phyloP scores from a whole-genome alignment of 2,797 vertebrate genomes.

The Semotilus atromaculatus region DNA sequence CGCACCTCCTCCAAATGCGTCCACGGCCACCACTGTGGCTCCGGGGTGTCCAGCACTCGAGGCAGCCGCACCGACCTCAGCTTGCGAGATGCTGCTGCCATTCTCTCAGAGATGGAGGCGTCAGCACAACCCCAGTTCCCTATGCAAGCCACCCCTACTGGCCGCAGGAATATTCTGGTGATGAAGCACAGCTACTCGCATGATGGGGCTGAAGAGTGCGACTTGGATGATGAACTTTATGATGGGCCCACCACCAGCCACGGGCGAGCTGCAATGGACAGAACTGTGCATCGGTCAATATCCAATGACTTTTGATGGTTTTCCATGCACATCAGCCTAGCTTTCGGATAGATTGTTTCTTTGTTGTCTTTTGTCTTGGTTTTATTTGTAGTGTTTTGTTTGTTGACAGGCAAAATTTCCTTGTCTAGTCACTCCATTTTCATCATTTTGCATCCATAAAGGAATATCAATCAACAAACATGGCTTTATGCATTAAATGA shows the following conservation, averaged over 20 bases:
- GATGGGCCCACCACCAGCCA: slow-evolving; percentile 88
- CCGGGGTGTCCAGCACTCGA: slow-evolving; percentile 84
- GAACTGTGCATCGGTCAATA: slow-evolving; percentile 89
- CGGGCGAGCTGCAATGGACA: slow-evolving; percentile 83
- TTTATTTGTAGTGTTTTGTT: slow-evolving; percentile 20
- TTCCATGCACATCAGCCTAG: slow-evolving; percentile 58
- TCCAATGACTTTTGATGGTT: slow-evolving; percentile 83
- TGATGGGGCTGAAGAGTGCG: slow-evolving; percentile 86
- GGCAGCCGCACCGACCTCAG: slow-evolving; percentile 89
- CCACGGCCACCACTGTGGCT: slow-evolving; percentile 96
- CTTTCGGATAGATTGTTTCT: slow-evolving; percentile 35
- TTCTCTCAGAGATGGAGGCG: slow-evolving; percentile 73
- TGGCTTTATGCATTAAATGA: not conserved
- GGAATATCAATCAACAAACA: slow-evolving; percentile 6
- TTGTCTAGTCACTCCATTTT: slow-evolving; percentile 1
- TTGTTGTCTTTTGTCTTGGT: slow-evolving; percentile 26
- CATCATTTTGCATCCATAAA: slow-evolving; percentile 9
- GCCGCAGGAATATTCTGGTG: slow-evolving; percentile 88
- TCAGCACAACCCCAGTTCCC: slow-evolving; percentile 56
- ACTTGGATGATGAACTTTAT: slow-evolving; percentile 86
- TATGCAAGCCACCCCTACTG: slow-evolving; percentile 79
- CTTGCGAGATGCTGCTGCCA: slow-evolving; percentile 74
- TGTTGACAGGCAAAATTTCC: not conserved
- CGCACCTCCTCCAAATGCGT: slow-evolving; percentile 94
- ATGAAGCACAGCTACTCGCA: slow-evolving; percentile 97